Evolutionary conservation across 2,888 invertebrate species (phyloP).

Genomic region (Periphyllus acericola): DNA sequence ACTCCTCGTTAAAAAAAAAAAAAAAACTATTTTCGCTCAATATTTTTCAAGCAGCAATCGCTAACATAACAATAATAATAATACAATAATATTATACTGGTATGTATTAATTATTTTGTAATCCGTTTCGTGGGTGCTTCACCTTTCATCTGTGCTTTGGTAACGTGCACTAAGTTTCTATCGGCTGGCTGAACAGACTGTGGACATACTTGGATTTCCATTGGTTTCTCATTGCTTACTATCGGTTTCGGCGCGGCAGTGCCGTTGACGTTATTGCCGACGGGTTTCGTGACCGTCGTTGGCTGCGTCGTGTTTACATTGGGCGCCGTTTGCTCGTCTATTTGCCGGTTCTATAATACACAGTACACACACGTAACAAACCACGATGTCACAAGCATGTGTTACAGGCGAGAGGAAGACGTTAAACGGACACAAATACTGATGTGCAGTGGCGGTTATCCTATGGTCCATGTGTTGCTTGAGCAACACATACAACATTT

Average conservation of each 20-base stretch:
- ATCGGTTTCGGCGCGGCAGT: conserved; percentile 10
- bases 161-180: conserved; percentile 62
- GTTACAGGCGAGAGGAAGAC: not conserved
- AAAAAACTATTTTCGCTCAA: too few relatives aligned
- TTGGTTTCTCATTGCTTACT: conserved; percentile 32
- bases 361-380: not conserved
- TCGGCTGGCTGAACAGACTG: conserved; percentile 30
- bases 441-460: too few relatives aligned
- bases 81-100: too few relatives aligned
- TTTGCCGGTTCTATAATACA: conserved; percentile 41
- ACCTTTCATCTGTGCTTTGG: conserved; percentile 87
- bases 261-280: conserved; percentile 31
- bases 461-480: too few relatives aligned
- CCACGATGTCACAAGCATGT: not conserved
- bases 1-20: too few relatives aligned
- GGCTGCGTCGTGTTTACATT: not conserved
- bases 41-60: too few relatives aligned
- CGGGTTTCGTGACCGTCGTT: not conserved
- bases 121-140: conserved; percentile 55
- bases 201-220: not conserved
- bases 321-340: conserved; percentile 37
- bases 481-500: too few relatives aligned
- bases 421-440: not conserved
- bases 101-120: too few relatives aligned
- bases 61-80: too few relatives aligned